phyloP scores from a whole-genome alignment of 2,797 vertebrate species.

The Lutjanus campechanus region DNA sequence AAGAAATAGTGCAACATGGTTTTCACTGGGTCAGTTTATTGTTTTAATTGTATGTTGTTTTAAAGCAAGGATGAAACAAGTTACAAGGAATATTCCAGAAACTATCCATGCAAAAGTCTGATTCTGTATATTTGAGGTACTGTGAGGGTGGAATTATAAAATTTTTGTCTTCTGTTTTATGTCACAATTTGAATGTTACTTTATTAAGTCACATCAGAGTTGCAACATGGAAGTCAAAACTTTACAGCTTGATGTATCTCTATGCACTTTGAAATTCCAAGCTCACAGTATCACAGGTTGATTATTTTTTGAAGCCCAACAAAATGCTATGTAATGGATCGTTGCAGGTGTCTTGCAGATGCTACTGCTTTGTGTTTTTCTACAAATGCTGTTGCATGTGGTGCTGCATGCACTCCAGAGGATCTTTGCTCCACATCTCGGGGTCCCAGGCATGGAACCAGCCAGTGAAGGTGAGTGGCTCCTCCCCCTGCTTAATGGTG shows the following conservation, averaged over 20 bases:
- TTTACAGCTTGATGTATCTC: too few species aligned
- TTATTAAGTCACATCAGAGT: too few species aligned
- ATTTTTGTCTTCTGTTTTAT: neutral
- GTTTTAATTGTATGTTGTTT: neutral
- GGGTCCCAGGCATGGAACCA: slow-evolving; percentile 87
- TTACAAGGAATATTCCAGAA: neutral
- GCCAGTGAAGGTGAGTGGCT: slow-evolving; percentile 81
- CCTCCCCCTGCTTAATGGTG: slow-evolving; percentile 80
- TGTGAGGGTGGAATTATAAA: neutral
- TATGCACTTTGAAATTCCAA: neutral
- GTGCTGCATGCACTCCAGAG: slow-evolving; percentile 36
- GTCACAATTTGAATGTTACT: neutral
- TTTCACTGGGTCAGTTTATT: neutral
- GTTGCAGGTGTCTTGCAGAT: slow-evolving; percentile 7
- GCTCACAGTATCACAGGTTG: neutral
- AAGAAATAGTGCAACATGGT: neutral
- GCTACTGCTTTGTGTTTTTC: slow-evolving; percentile 16
- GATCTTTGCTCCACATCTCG: slow-evolving; percentile 77
- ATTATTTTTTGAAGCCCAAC: neutral
- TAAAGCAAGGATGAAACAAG: slow-evolving; percentile 1
- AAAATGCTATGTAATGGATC: neutral
- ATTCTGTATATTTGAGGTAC: neutral
- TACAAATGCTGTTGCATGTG: neutral
- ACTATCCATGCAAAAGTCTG: neutral
- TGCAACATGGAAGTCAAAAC: too few species aligned